Base-by-base conservation (phyloP, 2,113 vertebrate species). In the Pavo muticus region DNA sequence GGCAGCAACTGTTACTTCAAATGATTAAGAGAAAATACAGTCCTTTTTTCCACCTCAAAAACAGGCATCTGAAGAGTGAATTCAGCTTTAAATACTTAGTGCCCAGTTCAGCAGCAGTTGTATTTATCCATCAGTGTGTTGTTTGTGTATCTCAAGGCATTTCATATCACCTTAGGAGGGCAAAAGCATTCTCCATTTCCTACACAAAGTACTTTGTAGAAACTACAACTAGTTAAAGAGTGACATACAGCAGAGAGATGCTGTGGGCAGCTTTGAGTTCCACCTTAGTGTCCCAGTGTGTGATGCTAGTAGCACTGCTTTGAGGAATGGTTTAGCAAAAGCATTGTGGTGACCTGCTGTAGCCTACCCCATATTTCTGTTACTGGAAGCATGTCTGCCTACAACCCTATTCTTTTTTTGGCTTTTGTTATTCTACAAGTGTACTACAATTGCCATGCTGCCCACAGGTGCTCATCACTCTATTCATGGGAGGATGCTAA, bases 361-460 rank as follows among this genome's bases (percentile, higher is more conserved):
- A 65, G 39, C 21, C 52, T 71, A 6, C 18, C 50, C 47, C 18
- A 27, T 0, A 0, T 54, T 82, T 35, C n/a, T 68, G 13, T n/a
- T 29, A 50, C 9, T 24, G 11, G 11, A 6, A 86, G 14, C 40
- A 42, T 8, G 7, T 4, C 61, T 25, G 5, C 23, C 24, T 1
- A 1, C 11, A 64, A 18, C 40, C 2, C 29, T 65, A 6, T 19
- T 5, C 39, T 63, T 71, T 21, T 59, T 47, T 60, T 27, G 35
- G 10, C 14, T 47, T 83, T 72, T 72, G 21, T 24, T 82, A 5
- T 18, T 79, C n/a, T 80, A 19, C 40, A 40, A 11, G 13, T 12
- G 6, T 23, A 42, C 21, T 4, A 6, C 15, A 44, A 13, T 47
- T 1, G 6, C 15, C 30, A 37, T 7, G 5, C 47, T 64, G 29